Conservation (phyloP, 2,888 invertebrate species). For the Neoascia interrupta region DNA sequence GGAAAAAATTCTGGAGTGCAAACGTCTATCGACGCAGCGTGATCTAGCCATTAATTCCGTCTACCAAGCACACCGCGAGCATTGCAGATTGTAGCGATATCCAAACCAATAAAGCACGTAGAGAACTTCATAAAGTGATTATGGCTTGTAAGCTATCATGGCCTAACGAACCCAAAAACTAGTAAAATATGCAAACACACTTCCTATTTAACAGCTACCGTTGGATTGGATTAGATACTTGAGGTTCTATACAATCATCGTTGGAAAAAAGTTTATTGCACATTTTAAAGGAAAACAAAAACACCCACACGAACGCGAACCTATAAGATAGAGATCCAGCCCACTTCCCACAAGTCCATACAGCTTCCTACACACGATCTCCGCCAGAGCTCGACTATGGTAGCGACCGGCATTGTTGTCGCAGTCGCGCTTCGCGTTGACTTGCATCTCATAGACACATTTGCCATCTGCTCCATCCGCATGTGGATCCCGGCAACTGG, state of each 20-base stretch:
- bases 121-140: too few species aligned
- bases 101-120: too few species aligned
- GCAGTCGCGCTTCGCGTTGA: slow-evolving; percentile 22
- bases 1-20: too few species aligned
- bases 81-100: too few species aligned
- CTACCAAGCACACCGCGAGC: too few species aligned
- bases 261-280: neutral
- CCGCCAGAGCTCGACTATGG: neutral
- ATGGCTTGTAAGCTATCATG: too few species aligned
- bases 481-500: slow-evolving; percentile 11
- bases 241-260: neutral
- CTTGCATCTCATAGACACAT: slow-evolving; percentile 59
- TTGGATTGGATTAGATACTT: neutral
- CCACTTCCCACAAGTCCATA: slow-evolving; percentile 35
- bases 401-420: slow-evolving; percentile 7
- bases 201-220: neutral
- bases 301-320: slow-evolving; percentile 1
- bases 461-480: slow-evolving; percentile 40
- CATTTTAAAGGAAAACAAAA: slow-evolving; percentile 8
- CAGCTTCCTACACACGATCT: slow-evolving; percentile 51
- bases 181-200: too few species aligned
- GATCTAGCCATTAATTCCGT: too few species aligned
- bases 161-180: too few species aligned
- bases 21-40: too few species aligned
- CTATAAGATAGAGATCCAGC: slow-evolving; percentile 46